Evolutionary conservation across 2,888 invertebrate genomes (phyloP).

Genomic region (Tipula confusa): DNA sequence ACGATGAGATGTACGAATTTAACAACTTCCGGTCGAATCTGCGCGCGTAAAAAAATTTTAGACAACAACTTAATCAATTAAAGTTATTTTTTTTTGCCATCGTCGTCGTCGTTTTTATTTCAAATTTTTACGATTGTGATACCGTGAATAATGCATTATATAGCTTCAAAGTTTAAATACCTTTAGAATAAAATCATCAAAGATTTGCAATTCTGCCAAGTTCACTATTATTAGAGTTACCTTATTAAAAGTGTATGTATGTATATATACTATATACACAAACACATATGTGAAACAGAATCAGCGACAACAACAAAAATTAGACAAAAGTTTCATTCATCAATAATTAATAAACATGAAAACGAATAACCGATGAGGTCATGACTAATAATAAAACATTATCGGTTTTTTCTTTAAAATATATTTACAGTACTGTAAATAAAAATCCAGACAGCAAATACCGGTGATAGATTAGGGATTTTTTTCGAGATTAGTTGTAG

Average conservation of each 20-base stretch:
- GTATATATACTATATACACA: background rate
- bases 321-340: constrained; percentile 28
- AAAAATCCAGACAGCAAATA: no score
- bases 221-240: background rate
- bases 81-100: background rate
- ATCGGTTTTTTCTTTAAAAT: constrained; percentile 26
- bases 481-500: no score
- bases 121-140: background rate
- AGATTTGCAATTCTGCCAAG: background rate
- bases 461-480: no score
- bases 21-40: background rate
- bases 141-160: background rate
- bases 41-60: background rate
- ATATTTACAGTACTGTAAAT: no score
- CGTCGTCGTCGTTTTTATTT: background rate
- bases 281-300: background rate
- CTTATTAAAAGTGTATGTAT: background rate
- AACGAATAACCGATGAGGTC: constrained; percentile 29
- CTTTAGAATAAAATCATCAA: background rate
- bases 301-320: background rate
- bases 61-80: background rate
- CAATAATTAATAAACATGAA: constrained; percentile 30
- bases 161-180: background rate
- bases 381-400: constrained; percentile 31
- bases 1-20: background rate